These are phyloP conservation scores for Gasterosteus aculeatus DNA, from an alignment of 2,113 vertebrate species.

Conservation along the genomic window DNA sequence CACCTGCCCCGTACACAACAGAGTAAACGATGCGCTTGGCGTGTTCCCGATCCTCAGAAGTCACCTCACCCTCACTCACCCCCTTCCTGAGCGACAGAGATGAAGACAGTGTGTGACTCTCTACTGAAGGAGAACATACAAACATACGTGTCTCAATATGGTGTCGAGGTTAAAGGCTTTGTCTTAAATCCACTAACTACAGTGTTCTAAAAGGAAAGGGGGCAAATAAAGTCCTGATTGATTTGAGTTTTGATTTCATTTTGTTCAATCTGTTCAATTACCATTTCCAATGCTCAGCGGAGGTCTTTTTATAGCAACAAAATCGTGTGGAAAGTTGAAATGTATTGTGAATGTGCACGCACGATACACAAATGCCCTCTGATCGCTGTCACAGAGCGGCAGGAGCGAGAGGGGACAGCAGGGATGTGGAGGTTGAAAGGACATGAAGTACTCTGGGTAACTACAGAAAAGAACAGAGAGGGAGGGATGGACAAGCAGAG, in stretches of 20 bases:
- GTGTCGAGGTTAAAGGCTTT: not conserved
- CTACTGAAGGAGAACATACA: not conserved
- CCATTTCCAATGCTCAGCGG: not conserved
- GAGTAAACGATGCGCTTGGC: slow-evolving; percentile 90
- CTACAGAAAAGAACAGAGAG: slow-evolving; percentile 7
- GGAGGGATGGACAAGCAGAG: slow-evolving; percentile 21
- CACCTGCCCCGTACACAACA: slow-evolving; percentile 92
- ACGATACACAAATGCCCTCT: not conserved
- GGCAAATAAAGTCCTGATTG: not conserved
- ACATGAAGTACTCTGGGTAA: slow-evolving; percentile 10
- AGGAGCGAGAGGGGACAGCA: not conserved
- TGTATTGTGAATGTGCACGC: not conserved
- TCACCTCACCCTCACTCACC: slow-evolving; percentile 78
- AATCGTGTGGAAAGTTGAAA: not conserved
- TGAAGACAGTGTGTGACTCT: not conserved
- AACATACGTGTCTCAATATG: not conserved
- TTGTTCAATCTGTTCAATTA: not conserved
- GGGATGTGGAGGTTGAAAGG: slow-evolving; percentile 16
- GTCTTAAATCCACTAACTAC: not conserved
- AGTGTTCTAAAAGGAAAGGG: not conserved
- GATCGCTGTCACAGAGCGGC: not conserved
- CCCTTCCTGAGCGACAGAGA: slow-evolving; percentile 82
- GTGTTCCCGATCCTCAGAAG: slow-evolving; percentile 84
- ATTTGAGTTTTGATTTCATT: not conserved
- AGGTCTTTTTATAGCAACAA: not conserved